These are phyloP conservation scores for Sebastes goodei DNA, from an alignment of 2,797 vertebrate species.

Conservation along the genomic window DNA sequence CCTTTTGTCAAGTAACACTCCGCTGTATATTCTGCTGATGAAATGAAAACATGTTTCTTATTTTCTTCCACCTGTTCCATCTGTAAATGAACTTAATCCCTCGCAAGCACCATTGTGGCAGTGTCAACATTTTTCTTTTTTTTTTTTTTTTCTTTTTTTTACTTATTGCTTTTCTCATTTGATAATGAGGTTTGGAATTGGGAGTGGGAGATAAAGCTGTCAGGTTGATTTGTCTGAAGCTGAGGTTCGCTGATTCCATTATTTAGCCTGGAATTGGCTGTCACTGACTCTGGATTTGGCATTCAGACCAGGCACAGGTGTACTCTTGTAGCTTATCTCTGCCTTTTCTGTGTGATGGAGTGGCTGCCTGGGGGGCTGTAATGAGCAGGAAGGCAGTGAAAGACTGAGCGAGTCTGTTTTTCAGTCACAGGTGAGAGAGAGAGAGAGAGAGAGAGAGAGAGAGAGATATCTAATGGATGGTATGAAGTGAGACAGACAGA, in stretches of 20 bases:
- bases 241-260: conserved; percentile 72
- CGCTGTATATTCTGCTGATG: conserved; percentile 1
- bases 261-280: conserved; percentile 72
- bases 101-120: background rate
- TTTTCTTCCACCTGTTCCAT: conserved; percentile 37
- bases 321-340: conserved; percentile 71
- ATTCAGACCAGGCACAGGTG: conserved; percentile 73
- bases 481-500: conserved; percentile 53
- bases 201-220: conserved; percentile 65
- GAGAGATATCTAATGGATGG: conserved; percentile 38
- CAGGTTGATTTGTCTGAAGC: conserved; percentile 66
- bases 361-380: conserved; percentile 66
- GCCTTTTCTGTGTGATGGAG: conserved; percentile 70
- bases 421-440: conserved; percentile 69
- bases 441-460: background rate
- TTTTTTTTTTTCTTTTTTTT: background rate
- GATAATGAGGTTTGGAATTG: conserved; percentile 61
- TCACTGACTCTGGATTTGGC: conserved; percentile 62
- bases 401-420: conserved; percentile 69
- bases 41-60: conserved; percentile 47
- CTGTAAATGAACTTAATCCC: conserved; percentile 61
- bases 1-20: background rate
- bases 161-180: conserved; percentile 62
- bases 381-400: conserved; percentile 69
- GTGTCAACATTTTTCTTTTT: conserved; percentile 34